Evolutionary conservation across 2,113 vertebrate genomes (phyloP).

Genomic region (Sphyrna mokarran): DNA sequence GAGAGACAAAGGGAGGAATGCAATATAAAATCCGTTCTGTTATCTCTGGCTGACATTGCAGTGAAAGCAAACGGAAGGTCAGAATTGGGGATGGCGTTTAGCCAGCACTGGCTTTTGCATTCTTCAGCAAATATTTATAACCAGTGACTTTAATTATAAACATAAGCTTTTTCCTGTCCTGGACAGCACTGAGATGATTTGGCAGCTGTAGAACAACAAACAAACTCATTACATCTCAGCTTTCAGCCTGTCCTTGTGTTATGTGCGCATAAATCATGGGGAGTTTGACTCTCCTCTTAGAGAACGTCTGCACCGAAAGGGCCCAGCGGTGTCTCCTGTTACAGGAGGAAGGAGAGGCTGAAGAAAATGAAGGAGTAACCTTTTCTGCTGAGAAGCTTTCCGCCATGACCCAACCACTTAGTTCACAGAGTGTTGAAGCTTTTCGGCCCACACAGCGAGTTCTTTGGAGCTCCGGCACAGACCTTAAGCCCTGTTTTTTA

Average conservation of each 20-base stretch:
- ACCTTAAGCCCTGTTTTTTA: too few relatives aligned
- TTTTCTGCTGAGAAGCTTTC: background rate
- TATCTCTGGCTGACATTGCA: background rate
- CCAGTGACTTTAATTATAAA: constrained; percentile 31
- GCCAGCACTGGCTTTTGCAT: background rate
- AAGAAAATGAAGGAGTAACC: background rate
- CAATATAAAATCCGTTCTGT: background rate
- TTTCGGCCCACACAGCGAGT: background rate
- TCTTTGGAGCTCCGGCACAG: background rate
- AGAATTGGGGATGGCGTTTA: background rate
- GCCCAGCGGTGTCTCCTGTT: too few relatives aligned
- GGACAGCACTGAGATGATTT: background rate
- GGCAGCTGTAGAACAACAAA: background rate
- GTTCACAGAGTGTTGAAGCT: background rate
- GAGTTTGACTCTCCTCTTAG: too few relatives aligned
- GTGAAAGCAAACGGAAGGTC: background rate
- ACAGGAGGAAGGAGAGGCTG: background rate
- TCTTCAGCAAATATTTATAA: constrained; percentile 16
- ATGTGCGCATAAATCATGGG: background rate
- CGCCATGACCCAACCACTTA: background rate
- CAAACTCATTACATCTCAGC: background rate
- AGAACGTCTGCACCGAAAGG: too few relatives aligned
- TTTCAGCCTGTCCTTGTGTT: background rate
- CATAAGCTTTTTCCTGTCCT: constrained; percentile 5
- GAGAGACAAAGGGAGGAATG: background rate